Evolutionary conservation across 1,140 invertebrate genomes (phyloP), one percentile per base, ranked within the genome.

Genomic region (Zaprionus ornatus): DNA sequence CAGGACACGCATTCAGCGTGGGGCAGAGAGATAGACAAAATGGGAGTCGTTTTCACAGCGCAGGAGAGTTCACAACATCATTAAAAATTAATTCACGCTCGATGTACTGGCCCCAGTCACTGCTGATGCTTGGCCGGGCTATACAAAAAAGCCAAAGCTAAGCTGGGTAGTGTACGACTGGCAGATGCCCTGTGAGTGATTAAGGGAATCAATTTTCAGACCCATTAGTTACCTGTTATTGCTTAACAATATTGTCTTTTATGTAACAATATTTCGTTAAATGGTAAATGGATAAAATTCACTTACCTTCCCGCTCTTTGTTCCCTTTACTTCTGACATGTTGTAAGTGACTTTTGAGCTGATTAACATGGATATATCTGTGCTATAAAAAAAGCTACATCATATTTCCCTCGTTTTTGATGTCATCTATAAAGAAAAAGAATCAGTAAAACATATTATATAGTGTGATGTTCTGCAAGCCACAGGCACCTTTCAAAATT

Each of bases 21-120:
- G 29, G 72, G 52, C 56, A 21, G 19, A 55, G 54, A 70, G 66
- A 67, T 69, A 79, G 70, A 77, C 74, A 77, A 79, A 88, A 80
- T 81, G 75, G 65, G 59, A 90, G 80, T 79, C 72, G 80, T 77
- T 84, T 80, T 72, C 79, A 73, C 65, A 54, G 68, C 77, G 70
- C 79, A 63, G 75, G 56, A 79, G 72, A 75, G 73, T 65, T 71
- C 77, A 85, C 85, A 90, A 90, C 85, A 85, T 90, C 85, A 90
- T 90, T 90, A 90, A 90, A 90, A 90, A 90, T 90, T 90, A 90
- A 90, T 90, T 90, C 81, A 90, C 85, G 85, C 85, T 90, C 85
- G 79, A 90, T 90, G 85, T 82, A 74, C 85, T 88, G 78, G 63
- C 65, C 71, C 40, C 61, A 70, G 55, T 45, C 40, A 17, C 66